These are phyloP conservation scores for Benthosema pterotum DNA, from an alignment of 2,797 vertebrate genomes.

Conservation along the genomic window DNA sequence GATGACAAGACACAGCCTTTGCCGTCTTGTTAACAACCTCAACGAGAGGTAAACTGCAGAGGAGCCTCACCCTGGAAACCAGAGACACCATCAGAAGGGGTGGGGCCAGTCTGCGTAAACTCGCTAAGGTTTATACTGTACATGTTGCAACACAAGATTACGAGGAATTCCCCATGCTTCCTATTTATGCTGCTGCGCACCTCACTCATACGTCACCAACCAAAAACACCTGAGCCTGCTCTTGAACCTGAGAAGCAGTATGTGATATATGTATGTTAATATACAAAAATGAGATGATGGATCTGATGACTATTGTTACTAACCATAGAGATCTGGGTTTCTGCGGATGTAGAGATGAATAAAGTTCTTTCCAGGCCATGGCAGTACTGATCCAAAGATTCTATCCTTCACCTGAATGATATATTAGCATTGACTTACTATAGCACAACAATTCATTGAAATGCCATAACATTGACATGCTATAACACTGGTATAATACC, in stretches of 20 bases:
- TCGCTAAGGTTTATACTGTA: too few species aligned
- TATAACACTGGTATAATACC: too few species aligned
- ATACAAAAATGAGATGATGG: background rate
- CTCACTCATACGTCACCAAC: background rate
- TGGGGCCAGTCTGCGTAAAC: too few species aligned
- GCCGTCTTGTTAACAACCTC: too few species aligned
- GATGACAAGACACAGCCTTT: too few species aligned
- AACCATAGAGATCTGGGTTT: constrained; percentile 97
- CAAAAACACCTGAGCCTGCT: background rate
- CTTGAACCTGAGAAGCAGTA: background rate
- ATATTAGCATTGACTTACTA: constrained; percentile 18
- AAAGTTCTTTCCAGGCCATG: constrained; percentile 95
- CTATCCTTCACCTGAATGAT: constrained; percentile 88
- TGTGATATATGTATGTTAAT: background rate
- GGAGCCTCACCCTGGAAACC: too few species aligned
- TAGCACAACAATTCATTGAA: too few species aligned
- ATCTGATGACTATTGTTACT: constrained; percentile 35
- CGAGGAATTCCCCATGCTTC: too few species aligned
- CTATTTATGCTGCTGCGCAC: background rate
- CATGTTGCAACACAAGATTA: too few species aligned
- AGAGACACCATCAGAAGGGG: too few species aligned
- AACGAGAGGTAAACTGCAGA: too few species aligned
- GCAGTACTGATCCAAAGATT: constrained; percentile 93
- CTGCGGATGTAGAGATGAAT: constrained; percentile 89
- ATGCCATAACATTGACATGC: too few species aligned